Base-by-base conservation (phyloP, 2,888 invertebrate species). In the Crepidodera aurea region DNA sequence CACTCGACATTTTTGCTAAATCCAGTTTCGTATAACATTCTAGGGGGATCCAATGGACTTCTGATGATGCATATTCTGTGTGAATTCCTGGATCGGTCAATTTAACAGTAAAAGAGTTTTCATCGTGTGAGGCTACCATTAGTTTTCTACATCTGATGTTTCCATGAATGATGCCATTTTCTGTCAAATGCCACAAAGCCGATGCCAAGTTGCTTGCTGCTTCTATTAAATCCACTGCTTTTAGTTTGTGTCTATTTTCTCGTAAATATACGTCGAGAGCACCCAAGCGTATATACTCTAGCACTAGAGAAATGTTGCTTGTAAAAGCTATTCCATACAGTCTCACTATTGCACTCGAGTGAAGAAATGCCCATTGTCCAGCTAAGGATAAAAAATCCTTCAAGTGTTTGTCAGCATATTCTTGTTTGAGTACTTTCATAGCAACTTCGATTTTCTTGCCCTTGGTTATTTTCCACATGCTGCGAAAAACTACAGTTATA, bases 21-120 rank as follows among this genome's bases (percentile, higher is more conserved):
- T 86, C 86, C 74, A 89, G 84, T 77, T 90, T 89, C 0, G 84
- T 78, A 77, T 91, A 90, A 75, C 90, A 90, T 78, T 96, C 94
- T 7, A 91, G 88, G 0, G 96, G 94, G 76, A 96, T 88, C 96
- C 96, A 97, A 69, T 94, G 93, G 1, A 93, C 85, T 73, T 93
- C 93, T 60, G 83, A 79, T 18, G 83, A 80, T 25, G 84, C 82
- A 76, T 89, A 87, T 2, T 81, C 83, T 34, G 83, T 83, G 19
- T 86, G 83, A 60, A 94, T 84, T 65, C 94, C 93, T 4, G 94
- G 93, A 78, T 96, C 95, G 34, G 90, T 85, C 48, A 96, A 84
- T 82, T 94, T 94, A 22, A 94, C 91, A 59, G 86, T 84, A 71
- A 95, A 89, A 27, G 84, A 82, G 72, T 85, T 85, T 7, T 88